phyloP scores from a whole-genome alignment of 1,140 invertebrate species.

The Gryon sp. region DNA sequence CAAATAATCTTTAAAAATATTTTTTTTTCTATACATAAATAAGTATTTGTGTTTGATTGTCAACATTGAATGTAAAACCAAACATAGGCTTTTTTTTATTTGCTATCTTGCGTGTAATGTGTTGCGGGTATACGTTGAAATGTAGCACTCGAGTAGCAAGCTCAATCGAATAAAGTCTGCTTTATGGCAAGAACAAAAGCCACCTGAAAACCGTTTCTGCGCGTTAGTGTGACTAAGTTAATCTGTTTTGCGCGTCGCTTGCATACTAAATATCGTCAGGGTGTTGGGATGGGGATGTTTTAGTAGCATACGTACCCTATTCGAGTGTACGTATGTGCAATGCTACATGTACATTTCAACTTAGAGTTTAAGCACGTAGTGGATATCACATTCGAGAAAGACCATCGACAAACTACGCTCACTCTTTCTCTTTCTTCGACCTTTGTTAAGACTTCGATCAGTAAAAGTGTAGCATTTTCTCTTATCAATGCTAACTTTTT shows the following conservation, averaged over 20 bases:
- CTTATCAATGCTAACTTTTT: neutral
- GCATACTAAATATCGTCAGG: slow-evolving; percentile 58
- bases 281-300: slow-evolving; percentile 56
- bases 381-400: slow-evolving; percentile 61
- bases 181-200: slow-evolving; percentile 63
- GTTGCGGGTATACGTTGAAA: slow-evolving; percentile 38
- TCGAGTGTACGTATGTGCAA: slow-evolving; percentile 33
- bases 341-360: slow-evolving; percentile 41
- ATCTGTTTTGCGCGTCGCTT: slow-evolving; percentile 64
- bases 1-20: too few relatives aligned
- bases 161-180: slow-evolving; percentile 65
- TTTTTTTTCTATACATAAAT: too few relatives aligned
- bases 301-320: slow-evolving; percentile 51
- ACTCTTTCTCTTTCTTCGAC: neutral
- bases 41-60: slow-evolving; percentile 16
- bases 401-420: slow-evolving; percentile 54
- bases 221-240: slow-evolving; percentile 65
- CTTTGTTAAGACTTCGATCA: too few relatives aligned
- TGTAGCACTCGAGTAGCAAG: slow-evolving; percentile 54
- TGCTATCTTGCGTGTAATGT: slow-evolving; percentile 35
- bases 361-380: slow-evolving; percentile 60
- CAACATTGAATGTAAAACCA: slow-evolving; percentile 35
- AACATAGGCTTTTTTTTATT: slow-evolving; percentile 15
- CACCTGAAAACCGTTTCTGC: slow-evolving; percentile 62
- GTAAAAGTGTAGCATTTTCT: neutral